phyloP scores from a whole-genome alignment of 2,113 vertebrate species.

The Neopipo cinnamomea region DNA sequence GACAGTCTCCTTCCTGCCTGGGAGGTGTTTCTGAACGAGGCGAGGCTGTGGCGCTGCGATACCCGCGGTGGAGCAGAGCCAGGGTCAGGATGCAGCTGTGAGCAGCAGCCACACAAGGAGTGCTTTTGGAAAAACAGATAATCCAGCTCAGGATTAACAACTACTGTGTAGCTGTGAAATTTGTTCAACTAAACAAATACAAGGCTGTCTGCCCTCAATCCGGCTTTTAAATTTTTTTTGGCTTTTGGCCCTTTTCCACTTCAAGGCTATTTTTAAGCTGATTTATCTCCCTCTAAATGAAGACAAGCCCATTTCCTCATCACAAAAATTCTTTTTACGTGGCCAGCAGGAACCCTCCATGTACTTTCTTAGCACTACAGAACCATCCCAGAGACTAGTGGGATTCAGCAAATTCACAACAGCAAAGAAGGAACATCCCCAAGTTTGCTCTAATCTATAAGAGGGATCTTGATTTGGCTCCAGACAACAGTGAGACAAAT shows the following conservation, averaged over 20 bases:
- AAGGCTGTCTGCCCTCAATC: not conserved
- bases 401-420: not conserved
- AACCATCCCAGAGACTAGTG: not conserved
- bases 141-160: slow-evolving; percentile 42
- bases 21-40: not conserved
- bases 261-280: not conserved
- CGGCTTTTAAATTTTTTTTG: not conserved
- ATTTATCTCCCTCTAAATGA: not conserved
- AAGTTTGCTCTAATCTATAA: not conserved
- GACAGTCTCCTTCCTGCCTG: not conserved
- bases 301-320: not conserved
- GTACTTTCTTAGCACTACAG: not conserved
- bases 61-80: not conserved
- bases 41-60: not conserved
- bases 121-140: not conserved
- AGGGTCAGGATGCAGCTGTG: not conserved
- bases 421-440: not conserved
- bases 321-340: not conserved
- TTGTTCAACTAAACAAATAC: not conserved
- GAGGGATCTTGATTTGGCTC: not conserved
- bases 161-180: not conserved
- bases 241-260: not conserved
- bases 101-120: not conserved
- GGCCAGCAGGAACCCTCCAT: not conserved
- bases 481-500: not conserved